phyloP scores from a whole-genome alignment of 1,140 invertebrate species.

The Tenebrio molitor region DNA sequence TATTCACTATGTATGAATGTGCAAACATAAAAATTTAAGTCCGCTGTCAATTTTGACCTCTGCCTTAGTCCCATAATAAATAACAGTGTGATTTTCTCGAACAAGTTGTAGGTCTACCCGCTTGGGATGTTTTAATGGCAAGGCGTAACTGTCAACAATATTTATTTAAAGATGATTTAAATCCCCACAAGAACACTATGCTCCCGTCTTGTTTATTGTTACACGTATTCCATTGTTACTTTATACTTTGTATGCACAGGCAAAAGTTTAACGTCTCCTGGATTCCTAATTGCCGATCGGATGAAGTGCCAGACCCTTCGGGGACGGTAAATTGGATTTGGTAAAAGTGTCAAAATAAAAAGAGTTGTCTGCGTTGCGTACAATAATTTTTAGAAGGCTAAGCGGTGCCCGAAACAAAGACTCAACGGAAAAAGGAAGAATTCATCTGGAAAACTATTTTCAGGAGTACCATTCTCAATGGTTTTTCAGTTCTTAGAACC shows the following conservation, averaged over 20 bases:
- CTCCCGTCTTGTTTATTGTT: conserved; percentile 32
- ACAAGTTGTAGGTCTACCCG: conserved; percentile 49
- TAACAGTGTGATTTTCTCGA: conserved; percentile 50
- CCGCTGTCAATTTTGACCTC: conserved; percentile 35
- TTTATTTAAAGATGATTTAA: conserved; percentile 53
- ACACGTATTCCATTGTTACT: conserved; percentile 16
- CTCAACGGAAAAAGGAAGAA: no score
- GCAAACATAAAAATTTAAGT: conserved; percentile 38
- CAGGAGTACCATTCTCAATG: no score
- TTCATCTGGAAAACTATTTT: no score
- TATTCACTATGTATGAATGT: conserved; percentile 35
- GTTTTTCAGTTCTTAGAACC: no score
- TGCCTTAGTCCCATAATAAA: conserved; percentile 42
- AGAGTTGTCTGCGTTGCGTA: no score
- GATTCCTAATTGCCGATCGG: no score
- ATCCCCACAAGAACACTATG: conserved; percentile 30
- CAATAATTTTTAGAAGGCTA: no score
- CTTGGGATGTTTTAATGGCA: conserved; percentile 51
- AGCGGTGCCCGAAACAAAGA: no score
- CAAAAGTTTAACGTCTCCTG: no score
- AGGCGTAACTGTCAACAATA: conserved; percentile 57
- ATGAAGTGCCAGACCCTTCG: no score
- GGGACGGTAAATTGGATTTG: no score
- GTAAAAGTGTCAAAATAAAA: no score
- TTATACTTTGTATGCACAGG: conserved; percentile 22